Base-by-base conservation (phyloP, 2,888 invertebrate species). In the Patella pellucida region DNA sequence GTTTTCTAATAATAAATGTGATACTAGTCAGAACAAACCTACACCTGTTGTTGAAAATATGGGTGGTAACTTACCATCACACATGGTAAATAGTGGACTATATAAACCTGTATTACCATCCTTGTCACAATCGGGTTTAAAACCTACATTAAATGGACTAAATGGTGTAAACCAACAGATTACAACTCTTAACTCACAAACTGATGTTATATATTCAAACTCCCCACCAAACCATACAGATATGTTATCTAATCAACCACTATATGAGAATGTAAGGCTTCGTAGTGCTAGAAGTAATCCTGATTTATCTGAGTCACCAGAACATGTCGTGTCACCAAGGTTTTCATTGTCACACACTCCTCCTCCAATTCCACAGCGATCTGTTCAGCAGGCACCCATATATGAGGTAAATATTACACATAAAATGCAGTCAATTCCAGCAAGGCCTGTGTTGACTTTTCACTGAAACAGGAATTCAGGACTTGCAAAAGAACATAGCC, bases 301-400 rank as follows among this genome's bases (percentile, higher is more conserved):
- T n/a, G 81, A 79, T 27, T 72, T 79, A 19, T 73, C 72, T 15
- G n/a, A 23, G n/a, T 75, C 75, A 41, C 52, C 23, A 70, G 62
- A 23, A 68, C 56, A 31, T 71, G 69, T 67, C 52, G 69, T 62
- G 52, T 73, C 14, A 23, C 50, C 74, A 31, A 72, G 73, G 52
- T 71, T 76, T 54, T 54, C 76, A 50, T 41, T 79, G 27, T 71
- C 81, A 27, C 76, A 75, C n/a, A 81, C 83, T 41, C 85, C 85
- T 4, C 84, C 83, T 12, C 76, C 81, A 16, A 78, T 82, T 78
- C 83, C 85, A 3, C 81, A 23, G 19, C 23, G 62, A 62, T 23
- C 62, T 62, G 62, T 14, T 23, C 19, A 62, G 4, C 19, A 62
- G 23, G 14, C 16, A 19, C 62, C 84, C 4, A 80, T 80, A 19